Evolutionary conservation across 2,797 vertebrate species (phyloP).

Genomic region (Propithecus deckenii): DNA sequence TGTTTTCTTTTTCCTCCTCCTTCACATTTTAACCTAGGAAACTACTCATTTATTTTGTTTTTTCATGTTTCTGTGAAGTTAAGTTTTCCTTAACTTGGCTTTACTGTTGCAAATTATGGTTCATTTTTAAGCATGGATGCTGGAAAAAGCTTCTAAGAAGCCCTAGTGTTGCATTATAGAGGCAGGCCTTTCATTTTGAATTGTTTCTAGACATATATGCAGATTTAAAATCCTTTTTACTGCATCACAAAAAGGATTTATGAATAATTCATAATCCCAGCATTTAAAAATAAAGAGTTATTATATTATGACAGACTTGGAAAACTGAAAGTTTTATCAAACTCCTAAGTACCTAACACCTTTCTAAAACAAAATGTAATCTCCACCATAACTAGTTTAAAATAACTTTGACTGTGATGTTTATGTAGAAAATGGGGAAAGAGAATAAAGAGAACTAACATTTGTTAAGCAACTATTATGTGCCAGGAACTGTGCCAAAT

Average conservation of each 20-base stretch:
- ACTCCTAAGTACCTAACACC: conserved; percentile 8
- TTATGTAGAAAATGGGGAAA: conserved; percentile 17
- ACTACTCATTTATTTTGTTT: conserved; percentile 56
- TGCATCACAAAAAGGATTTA: conserved; percentile 3
- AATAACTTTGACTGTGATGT: neutral
- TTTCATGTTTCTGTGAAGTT: conserved; percentile 67
- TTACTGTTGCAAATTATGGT: conserved; percentile 64
- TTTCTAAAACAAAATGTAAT: conserved; percentile 58
- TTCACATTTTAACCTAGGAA: conserved; percentile 61
- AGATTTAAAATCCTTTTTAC: conserved; percentile 44
- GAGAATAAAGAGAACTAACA: neutral
- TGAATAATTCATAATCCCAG: conserved; percentile 59
- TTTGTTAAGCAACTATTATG: neutral
- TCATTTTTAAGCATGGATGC: conserved; percentile 52
- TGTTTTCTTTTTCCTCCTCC: neutral
- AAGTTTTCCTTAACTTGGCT: conserved; percentile 62
- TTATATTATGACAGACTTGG: conserved; percentile 22
- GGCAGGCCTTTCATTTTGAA: conserved; percentile 58
- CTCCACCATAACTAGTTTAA: neutral
- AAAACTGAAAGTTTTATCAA: conserved; percentile 40
- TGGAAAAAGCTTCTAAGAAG: conserved; percentile 55
- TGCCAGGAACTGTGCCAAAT: neutral
- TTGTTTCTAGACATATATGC: conserved; percentile 25
- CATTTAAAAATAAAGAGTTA: conserved; percentile 45
- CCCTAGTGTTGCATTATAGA: conserved; percentile 4